Percentiles rank a stretch among this genome's conserved stretches.
phyloP scores from a whole-genome alignment of 2,888 invertebrate genomes.

The Pachliopta kotzebuea region DNA sequence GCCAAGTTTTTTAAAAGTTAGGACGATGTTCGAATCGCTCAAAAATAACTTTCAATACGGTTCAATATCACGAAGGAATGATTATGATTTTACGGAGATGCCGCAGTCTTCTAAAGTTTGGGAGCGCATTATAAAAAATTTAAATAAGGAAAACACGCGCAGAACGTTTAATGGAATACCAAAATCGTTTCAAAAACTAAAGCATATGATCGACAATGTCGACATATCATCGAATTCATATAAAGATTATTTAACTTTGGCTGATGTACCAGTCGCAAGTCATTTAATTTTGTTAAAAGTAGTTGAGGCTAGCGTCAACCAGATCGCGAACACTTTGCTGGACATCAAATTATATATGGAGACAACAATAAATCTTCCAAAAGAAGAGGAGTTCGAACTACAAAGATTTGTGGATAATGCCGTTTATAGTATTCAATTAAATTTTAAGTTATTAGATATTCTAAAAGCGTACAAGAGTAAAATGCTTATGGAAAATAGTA shows the following conservation, averaged over 20 bases:
- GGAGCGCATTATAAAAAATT: constrained; percentile 58
- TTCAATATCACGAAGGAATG: constrained; percentile 44
- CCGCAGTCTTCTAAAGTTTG: constrained; percentile 61
- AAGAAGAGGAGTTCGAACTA: constrained; percentile 41
- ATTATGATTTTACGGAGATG: constrained; percentile 34
- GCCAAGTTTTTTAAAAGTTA: constrained; percentile 43
- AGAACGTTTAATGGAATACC: constrained; percentile 39
- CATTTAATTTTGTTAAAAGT: constrained; percentile 54
- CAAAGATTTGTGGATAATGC: constrained; percentile 51
- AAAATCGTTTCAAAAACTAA: constrained; percentile 50
- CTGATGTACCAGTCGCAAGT: constrained; percentile 47
- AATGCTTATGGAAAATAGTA: background rate
- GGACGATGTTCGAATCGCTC: constrained; percentile 48
- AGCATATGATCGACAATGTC: constrained; percentile 44
- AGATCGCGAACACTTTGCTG: constrained; percentile 44
- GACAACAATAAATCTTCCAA: constrained; percentile 35
- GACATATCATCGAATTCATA: constrained; percentile 47
- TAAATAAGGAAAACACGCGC: constrained; percentile 44
- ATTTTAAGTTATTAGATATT: constrained; percentile 43
- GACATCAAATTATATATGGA: constrained; percentile 43
- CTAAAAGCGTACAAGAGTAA: constrained; percentile 35
- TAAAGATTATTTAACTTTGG: constrained; percentile 47
- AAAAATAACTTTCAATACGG: constrained; percentile 46
- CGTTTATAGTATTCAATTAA: constrained; percentile 45
- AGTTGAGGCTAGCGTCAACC: constrained; percentile 47